Evolutionary conservation across 2,113 vertebrate species (phyloP).

Genomic region (Athene noctua): DNA sequence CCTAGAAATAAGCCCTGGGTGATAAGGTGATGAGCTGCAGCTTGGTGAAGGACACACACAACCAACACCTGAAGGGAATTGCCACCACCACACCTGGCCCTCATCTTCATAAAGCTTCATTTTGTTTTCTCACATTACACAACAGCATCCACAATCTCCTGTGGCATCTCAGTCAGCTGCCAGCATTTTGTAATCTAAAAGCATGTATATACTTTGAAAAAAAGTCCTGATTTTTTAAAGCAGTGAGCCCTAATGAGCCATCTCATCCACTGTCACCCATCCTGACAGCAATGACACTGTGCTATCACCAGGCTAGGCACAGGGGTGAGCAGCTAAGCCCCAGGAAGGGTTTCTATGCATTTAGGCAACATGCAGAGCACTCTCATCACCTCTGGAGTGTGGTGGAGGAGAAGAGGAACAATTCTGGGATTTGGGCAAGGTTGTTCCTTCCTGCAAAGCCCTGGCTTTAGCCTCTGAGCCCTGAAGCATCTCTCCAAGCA

Average conservation of each 20-base stretch:
- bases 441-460: not conserved
- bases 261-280: accelerated
- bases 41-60: not conserved
- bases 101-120: not conserved
- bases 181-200: not conserved
- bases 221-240: not conserved
- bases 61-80: not conserved
- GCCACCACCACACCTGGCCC: not conserved
- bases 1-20: not conserved
- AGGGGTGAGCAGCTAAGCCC: not conserved
- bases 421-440: too few species aligned
- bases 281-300: accelerated
- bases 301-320: not conserved
- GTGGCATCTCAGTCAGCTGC: not conserved
- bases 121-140: not conserved
- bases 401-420: not conserved
- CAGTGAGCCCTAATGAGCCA: not conserved
- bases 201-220: not conserved
- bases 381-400: not conserved
- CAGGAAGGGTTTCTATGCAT: not conserved
- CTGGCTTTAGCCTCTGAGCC: not conserved
- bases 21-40: not conserved
- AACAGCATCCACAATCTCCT: not conserved
- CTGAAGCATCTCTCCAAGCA: not conserved
- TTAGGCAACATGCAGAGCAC: too few species aligned